These are phyloP conservation scores for Mylabris phalerata DNA, from an alignment of 1,140 invertebrate species.

Conservation along the genomic window DNA sequence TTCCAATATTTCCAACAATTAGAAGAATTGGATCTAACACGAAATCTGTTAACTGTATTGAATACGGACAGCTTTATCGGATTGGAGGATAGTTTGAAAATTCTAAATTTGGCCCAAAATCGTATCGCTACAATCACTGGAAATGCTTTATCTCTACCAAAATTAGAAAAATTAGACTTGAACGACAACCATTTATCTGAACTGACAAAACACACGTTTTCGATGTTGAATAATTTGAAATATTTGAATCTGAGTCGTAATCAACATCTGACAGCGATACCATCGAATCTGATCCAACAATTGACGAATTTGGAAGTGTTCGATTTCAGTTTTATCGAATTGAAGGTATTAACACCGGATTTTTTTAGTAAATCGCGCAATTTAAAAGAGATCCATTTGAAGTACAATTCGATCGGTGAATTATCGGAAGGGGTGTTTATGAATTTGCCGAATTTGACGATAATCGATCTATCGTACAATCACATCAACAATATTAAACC, in stretches of 20 bases:
- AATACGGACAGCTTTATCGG: conserved; percentile 68
- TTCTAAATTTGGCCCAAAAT: conserved; percentile 71
- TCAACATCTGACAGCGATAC: conserved; percentile 55
- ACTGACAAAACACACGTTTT: conserved; percentile 60
- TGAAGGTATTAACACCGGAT: conserved; percentile 63
- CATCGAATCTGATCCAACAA: conserved; percentile 52
- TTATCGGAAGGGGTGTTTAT: conserved; percentile 64
- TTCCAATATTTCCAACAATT: conserved; percentile 73
- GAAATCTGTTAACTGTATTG: conserved; percentile 67
- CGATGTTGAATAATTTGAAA: conserved; percentile 58
- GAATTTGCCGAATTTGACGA: conserved; percentile 62
- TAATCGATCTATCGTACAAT: conserved; percentile 68
- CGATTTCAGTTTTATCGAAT: conserved; percentile 65
- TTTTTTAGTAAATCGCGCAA: conserved; percentile 60
- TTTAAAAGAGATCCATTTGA: conserved; percentile 58
- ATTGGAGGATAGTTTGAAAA: conserved; percentile 62
- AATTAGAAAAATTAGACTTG: conserved; percentile 64
- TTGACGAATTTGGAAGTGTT: conserved; percentile 55
- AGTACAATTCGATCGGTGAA: conserved; percentile 62
- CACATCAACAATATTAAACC: conserved; percentile 67
- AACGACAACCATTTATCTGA: conserved; percentile 72
- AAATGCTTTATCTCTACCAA: conserved; percentile 56
- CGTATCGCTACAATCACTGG: conserved; percentile 58
- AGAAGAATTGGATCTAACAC: conserved; percentile 66
- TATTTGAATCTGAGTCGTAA: conserved; percentile 74